phyloP scores from a whole-genome alignment of 2,113 vertebrate species.

The Prionailurus bengalensis region DNA sequence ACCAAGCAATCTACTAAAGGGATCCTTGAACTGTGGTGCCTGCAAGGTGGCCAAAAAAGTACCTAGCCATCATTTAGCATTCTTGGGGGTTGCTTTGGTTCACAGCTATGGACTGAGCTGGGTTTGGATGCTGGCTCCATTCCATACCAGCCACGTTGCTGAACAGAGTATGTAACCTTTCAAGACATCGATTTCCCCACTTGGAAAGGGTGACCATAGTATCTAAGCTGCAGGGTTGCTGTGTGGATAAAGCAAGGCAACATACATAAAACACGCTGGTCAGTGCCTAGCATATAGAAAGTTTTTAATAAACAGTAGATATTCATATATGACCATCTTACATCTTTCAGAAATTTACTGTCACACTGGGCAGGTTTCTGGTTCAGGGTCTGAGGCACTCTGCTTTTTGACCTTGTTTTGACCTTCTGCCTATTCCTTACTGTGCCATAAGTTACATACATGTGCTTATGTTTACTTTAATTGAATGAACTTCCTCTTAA shows the following conservation, averaged over 20 bases:
- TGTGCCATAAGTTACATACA: background rate
- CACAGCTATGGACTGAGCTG: background rate
- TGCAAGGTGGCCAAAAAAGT: background rate
- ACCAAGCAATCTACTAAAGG: background rate
- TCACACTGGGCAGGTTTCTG: background rate
- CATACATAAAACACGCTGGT: background rate
- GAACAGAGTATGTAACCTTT: background rate
- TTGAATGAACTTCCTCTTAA: background rate
- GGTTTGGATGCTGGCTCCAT: background rate
- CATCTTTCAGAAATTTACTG: constrained; percentile 4
- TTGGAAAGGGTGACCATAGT: background rate
- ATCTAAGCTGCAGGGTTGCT: background rate
- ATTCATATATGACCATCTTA: background rate
- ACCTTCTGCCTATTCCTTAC: background rate
- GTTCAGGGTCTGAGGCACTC: background rate
- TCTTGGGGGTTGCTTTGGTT: background rate
- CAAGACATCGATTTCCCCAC: background rate
- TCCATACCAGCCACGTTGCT: rapidly evolving
- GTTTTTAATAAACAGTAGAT: background rate
- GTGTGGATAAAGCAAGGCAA: background rate
- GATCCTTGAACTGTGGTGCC: background rate
- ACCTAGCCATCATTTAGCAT: background rate
- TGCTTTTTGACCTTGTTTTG: background rate
- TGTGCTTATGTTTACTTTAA: background rate
- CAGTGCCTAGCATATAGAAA: background rate